Conservation (phyloP, 2,797 vertebrate species). For the Ptychadena robeensis region DNA sequence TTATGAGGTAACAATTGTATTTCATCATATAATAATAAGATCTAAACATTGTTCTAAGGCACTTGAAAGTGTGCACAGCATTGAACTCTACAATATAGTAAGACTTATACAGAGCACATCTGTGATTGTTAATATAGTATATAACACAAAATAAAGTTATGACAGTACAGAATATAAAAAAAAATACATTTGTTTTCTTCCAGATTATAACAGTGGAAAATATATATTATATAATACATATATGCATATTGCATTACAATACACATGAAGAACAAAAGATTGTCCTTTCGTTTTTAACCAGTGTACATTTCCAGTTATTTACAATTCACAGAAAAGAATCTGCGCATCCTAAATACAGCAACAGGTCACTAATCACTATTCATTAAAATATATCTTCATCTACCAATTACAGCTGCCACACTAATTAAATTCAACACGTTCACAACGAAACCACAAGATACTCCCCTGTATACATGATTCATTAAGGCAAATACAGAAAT, state of each 20-base stretch:
- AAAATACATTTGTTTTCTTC: constrained; percentile 63
- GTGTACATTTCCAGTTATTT: constrained; percentile 67
- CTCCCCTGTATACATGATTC: constrained; percentile 36
- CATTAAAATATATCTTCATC: constrained; percentile 56
- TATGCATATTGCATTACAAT: constrained; percentile 63
- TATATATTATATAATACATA: constrained; percentile 62
- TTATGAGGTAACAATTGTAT: constrained; percentile 69
- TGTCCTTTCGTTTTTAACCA: constrained; percentile 61
- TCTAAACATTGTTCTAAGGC: constrained; percentile 71
- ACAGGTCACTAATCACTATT: constrained; percentile 55
- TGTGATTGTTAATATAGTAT: constrained; percentile 68
- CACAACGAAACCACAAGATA: constrained; percentile 23
- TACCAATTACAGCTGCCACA: constrained; percentile 60
- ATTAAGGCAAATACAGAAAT: constrained; percentile 41
- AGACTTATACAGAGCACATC: constrained; percentile 59
- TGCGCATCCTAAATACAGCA: constrained; percentile 52
- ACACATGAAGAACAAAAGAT: constrained; percentile 64
- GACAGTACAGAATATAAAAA: constrained; percentile 57
- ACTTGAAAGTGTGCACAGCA: constrained; percentile 72
- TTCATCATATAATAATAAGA: constrained; percentile 68
- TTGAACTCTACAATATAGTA: constrained; percentile 64
- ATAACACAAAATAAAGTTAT: constrained; percentile 56
- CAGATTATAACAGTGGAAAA: constrained; percentile 66
- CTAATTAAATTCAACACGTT: constrained; percentile 53
- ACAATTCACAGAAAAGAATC: constrained; percentile 63